phyloP scores from a whole-genome alignment of 2,888 invertebrate genomes.

The Fragum whitleyi region DNA sequence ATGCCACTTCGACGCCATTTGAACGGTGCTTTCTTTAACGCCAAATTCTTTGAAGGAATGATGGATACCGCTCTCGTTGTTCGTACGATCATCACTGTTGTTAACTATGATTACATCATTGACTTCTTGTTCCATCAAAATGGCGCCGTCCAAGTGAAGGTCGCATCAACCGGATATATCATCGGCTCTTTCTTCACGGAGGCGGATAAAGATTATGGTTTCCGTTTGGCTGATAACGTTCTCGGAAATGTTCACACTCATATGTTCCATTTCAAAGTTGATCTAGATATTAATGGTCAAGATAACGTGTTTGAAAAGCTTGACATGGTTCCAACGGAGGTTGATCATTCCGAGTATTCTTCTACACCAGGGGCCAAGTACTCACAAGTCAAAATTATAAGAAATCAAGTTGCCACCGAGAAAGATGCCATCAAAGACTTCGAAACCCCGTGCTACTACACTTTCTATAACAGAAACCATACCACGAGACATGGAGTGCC shows the following conservation, averaged over 20 bases:
- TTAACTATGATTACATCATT: conserved; percentile 80
- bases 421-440: conserved; percentile 74
- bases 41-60: conserved; percentile 76
- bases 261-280: conserved; percentile 77
- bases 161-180: conserved; percentile 78
- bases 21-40: conserved; percentile 34
- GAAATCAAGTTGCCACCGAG: conserved; percentile 68
- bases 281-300: conserved; percentile 76
- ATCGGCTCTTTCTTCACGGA: conserved; percentile 60
- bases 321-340: conserved; percentile 66
- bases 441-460: conserved; percentile 74
- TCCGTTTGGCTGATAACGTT: conserved; percentile 69
- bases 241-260: conserved; percentile 78
- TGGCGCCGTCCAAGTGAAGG: conserved; percentile 74
- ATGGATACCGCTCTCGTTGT: conserved; percentile 71
- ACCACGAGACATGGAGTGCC: conserved; percentile 68
- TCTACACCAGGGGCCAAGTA: conserved; percentile 46
- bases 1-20: conserved; percentile 76
- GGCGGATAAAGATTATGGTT: conserved; percentile 68
- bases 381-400: conserved; percentile 61
- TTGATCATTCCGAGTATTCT: conserved; percentile 62
- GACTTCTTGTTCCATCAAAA: conserved; percentile 80
- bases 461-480: conserved; percentile 73
- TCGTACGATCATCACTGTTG: conserved; percentile 73
- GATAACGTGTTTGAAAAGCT: conserved; percentile 78